A percentile compares a stretch with the other conserved stretches of the same genome.
phyloP scores from a whole-genome alignment of 2,888 invertebrate species.

The Drosophila nigritarsus region DNA sequence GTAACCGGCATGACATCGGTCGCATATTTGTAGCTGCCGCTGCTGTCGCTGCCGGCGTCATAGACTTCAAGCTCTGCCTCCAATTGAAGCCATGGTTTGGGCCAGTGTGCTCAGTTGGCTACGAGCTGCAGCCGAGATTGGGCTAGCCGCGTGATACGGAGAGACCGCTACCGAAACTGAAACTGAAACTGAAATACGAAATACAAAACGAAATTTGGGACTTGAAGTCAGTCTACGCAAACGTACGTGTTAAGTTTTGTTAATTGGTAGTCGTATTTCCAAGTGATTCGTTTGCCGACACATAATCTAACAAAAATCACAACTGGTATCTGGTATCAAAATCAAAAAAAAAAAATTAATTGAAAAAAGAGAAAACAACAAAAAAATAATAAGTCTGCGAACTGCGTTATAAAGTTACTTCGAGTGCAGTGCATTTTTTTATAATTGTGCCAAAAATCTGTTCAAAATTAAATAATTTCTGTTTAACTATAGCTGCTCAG shows the following conservation, averaged over 20 bases:
- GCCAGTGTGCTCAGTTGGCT: constrained; percentile 67
- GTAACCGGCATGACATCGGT: constrained; percentile 50
- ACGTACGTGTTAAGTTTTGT: constrained; percentile 65
- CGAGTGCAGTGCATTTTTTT: constrained; percentile 43
- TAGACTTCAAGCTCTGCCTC: constrained; percentile 31
- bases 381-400: constrained; percentile 3
- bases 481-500: constrained; percentile 1
- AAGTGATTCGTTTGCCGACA: constrained; percentile 34
- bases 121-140: constrained; percentile 74
- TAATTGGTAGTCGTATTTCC: constrained; percentile 27
- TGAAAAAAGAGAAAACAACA: constrained; percentile 39
- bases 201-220: constrained; percentile 36
- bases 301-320: constrained; percentile 12
- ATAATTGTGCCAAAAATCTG: constrained; percentile 24
- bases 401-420: constrained; percentile 8
- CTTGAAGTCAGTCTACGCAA: constrained; percentile 31
- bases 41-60: constrained; percentile 35
- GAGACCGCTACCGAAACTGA: constrained; percentile 26
- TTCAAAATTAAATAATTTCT: constrained; percentile 10
- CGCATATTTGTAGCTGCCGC: constrained; percentile 20
- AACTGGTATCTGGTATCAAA: constrained; percentile 7
- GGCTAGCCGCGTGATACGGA: constrained; percentile 69
- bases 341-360: constrained; percentile 19
- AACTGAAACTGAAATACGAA: constrained; percentile 31
- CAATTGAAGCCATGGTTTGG: constrained; percentile 43